Base-by-base conservation (phyloP, 1,140 invertebrate genomes). In the Euwallacea similis region DNA sequence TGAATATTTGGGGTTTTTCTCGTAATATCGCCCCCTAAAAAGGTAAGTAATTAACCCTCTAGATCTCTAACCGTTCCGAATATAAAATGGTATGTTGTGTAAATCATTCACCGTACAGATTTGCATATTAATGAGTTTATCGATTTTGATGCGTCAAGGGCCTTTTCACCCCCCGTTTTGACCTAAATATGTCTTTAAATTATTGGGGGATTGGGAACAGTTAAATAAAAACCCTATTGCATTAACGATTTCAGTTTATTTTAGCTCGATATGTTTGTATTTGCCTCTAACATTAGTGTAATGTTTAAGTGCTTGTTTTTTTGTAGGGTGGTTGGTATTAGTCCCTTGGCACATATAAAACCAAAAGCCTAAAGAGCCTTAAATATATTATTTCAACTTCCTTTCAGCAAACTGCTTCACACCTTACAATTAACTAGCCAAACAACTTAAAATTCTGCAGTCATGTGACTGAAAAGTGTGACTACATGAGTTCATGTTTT, bases 381-480 rank as follows among this genome's bases (percentile, higher is more conserved):
- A 33, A 33, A 33, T 33, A 2, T 33, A 33, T 33, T 4, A 4
- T 33, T 33, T 2, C 21, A 33, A 33, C 21, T 33, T 33, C 21
- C 21, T 4, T 33, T 33, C 21, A 33, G 4, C 21, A 4, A 33
- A 33, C 21, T 33, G 21, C 4, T 33, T 33, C 21, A 33, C 21
- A 33, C 21, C 21, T 33, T 33, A 33, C 21, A 33, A 2, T 33
- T 33, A 33, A 2, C 21, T 33, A 2, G 21, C 21, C 21, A 33
- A 33, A 33, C 21, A 33, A 33, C 21, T 33, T 33, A 33, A 2
- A 33, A 33, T 33, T 59, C 13, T n/a, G 47, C 6, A 62, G 67
- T 69, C 67, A 69, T 69, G 67, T 69, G 67, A 69, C 67, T 62
- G 47, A 16, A 33, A 33, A 69, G 42, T 69, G 67, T 69, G 58